Evolutionary conservation across 1,140 invertebrate species (phyloP), one percentile per base, ranked within the genome.

Genomic region (Leptopilina clavipes): DNA sequence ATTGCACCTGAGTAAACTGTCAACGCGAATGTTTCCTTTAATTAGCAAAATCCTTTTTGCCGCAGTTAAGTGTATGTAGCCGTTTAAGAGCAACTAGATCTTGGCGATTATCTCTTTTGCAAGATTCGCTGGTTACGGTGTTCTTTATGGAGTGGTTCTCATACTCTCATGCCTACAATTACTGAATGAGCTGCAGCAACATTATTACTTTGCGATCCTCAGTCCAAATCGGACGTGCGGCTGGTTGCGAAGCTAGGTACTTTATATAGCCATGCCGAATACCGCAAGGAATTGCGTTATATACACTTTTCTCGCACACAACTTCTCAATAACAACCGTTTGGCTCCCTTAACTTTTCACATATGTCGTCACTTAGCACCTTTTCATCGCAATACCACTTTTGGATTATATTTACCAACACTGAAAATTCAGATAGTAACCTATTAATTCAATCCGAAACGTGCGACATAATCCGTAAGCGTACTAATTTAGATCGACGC

Each of bases 31-130:
- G 31, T 65, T 65, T 6, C 25, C 22, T 65, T 65, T 65, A 65
- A 65, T 65, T 65, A 65, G 59, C 25, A 25, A 22, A 65, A 40
- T 40, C 12, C 22, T 65, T 65, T 65, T 65, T 65, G 59, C 59
- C 25, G 22, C 25, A n/a, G 59, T 65, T 31, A 25, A 65, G 22
- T 65, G 22, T 65, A 65, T 65, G 59, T 65, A 65, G 59, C 59
- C 59, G 59, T 65, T 65, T 65, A 65, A 65, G 59, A 65, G 59
- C 59, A 65, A 65, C 59, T 65, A 65, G 59, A 65, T 65, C 59
- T 65, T 65, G 59, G 59, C 59, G 59, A 65, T 65, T 65, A 65
- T 65, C 59, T 65, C 59, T 65, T 65, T 65, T 65, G 59, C 59
- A 65, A 65, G 59, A 65, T 65, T 65, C 59, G 59, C 59, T 65